Evolutionary conservation across 1,140 invertebrate species (phyloP).

Genomic region (Heliconius eleuchia): DNA sequence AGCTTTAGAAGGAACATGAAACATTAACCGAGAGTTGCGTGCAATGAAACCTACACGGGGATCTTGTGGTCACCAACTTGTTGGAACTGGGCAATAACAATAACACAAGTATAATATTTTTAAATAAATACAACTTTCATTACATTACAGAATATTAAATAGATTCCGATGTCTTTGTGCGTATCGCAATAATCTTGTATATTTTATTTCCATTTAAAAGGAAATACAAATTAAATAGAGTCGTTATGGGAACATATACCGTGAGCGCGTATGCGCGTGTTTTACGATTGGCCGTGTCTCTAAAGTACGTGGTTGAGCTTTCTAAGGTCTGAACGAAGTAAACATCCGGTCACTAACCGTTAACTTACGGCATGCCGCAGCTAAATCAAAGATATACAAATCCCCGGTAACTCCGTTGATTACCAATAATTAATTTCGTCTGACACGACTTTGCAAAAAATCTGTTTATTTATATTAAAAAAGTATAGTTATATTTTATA

Average conservation of each 20-base stretch:
- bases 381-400: conserved; percentile 43
- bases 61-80: conserved; percentile 51
- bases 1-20: conserved; percentile 55
- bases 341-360: conserved; percentile 67
- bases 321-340: conserved; percentile 65
- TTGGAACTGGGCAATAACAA: conserved; percentile 34
- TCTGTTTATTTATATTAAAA: too few species aligned
- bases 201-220: conserved; percentile 49
- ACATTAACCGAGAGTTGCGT: conserved; percentile 53
- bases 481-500: too few species aligned
- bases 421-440: conserved; percentile 31
- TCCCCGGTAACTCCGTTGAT: conserved; percentile 32
- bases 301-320: conserved; percentile 60
- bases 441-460: not conserved
- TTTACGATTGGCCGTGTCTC: conserved; percentile 58
- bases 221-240: conserved; percentile 61
- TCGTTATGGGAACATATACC: conserved; percentile 44
- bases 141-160: conserved; percentile 28
- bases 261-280: conserved; percentile 38
- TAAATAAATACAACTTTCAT: conserved; percentile 15
- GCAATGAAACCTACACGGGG: conserved; percentile 55
- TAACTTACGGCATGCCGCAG: conserved; percentile 42
- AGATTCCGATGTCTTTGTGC: conserved; percentile 50
- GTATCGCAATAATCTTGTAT: conserved; percentile 50
- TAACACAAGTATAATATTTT: conserved; percentile 41